Evolutionary conservation across 2,888 invertebrate species (phyloP).

Genomic region (Agrotis segetum): DNA sequence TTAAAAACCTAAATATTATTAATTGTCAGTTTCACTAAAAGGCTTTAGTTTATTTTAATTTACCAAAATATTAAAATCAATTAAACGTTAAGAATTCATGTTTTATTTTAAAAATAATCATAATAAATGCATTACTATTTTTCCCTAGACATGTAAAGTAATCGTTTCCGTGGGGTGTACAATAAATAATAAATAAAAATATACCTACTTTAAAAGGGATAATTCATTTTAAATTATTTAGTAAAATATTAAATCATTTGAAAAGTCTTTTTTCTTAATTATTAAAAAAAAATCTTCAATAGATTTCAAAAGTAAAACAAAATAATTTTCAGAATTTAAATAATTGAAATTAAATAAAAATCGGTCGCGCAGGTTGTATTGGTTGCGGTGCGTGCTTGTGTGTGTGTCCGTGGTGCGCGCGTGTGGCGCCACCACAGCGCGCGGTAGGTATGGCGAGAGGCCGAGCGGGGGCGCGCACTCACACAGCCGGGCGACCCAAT

Average conservation of each 20-base stretch:
- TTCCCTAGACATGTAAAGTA: constrained; percentile 1
- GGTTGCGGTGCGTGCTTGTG: constrained; percentile 50
- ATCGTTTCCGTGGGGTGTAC: neutral
- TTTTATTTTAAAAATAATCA: constrained; percentile 4
- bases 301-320: constrained; percentile 19
- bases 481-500: constrained; percentile 81
- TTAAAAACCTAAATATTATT: neutral
- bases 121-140: constrained; percentile 8
- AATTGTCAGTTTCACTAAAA: neutral
- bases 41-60: neutral
- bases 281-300: neutral
- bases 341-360: constrained; percentile 54
- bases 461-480: constrained; percentile 83
- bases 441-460: constrained; percentile 82
- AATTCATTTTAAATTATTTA: too few species aligned
- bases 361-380: constrained; percentile 62
- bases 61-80: constrained; percentile 1
- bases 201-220: too few species aligned
- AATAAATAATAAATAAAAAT: too few species aligned
- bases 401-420: constrained; percentile 66
- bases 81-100: neutral
- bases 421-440: constrained; percentile 67
- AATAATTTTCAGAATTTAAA: constrained; percentile 34
- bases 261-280: neutral
- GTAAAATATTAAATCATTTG: too few species aligned